Evolutionary conservation across 2,113 vertebrate species (phyloP), one percentile per base, ranked within the genome.

Genomic region (Epinephelus cyanopodus): DNA sequence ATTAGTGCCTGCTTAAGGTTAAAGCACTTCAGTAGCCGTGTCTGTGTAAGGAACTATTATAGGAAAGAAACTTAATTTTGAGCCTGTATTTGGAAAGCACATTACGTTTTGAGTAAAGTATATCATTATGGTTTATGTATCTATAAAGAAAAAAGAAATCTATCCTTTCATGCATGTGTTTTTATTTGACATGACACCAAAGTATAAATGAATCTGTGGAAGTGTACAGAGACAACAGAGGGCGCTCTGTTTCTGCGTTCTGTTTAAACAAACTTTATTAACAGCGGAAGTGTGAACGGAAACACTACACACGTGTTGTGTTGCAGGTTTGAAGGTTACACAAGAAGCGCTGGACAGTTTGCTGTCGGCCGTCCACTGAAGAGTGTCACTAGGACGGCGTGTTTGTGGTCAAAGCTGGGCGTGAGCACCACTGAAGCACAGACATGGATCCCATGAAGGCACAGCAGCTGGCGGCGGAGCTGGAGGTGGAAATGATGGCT

Each of bases 401-500:
- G 79, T 47, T 60, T 61, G 57, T 6, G 18, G 58, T 63, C 0
- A 15, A 52, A 53, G 56, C 17, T 0, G 15, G 64, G 25, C 7
- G 70, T 0, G 69, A 84, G 42, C 78, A 56, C 68, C 47, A 54
- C 18, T 5, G 65, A 61, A 25, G 23, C 17, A 78, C 19, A 21
- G 80, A 76, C 65, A 99, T 99, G 98, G 97, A 99, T 90, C 97
- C 98, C 5, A 87, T 97, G 90, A 96, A 97, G 91, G 98, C 98
- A 6, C 98, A 99, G 91, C 98, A 99, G 92, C 89, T 99, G 88
- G 98, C 98, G 33, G 98, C 98, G 10, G 98, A 99, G 91, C 95
- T 99, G 84, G 98, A 98, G 92, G 98, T 98, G 89, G 98, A 99
- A 85, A 99, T 99, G 98, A 99, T 99, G 98, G 97, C 98, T 6